These are phyloP conservation scores for Hemicentrotus pulcherrimus DNA, from an alignment of 35 echinoderm and acorn worm genomes.

Conservation along the genomic window DNA sequence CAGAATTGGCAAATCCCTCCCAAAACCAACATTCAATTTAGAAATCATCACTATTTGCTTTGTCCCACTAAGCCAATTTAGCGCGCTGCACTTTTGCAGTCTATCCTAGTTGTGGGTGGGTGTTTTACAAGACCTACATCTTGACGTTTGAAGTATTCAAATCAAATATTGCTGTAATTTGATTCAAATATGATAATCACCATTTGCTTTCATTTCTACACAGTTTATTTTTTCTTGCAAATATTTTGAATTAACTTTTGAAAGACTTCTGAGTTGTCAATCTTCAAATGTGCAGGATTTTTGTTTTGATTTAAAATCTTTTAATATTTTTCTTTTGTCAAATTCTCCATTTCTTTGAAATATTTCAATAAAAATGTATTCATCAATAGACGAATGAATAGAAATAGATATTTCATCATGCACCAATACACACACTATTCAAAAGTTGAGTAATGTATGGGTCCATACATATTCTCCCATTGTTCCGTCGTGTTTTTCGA, in stretches of 20 bases:
- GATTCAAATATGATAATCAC: not conserved
- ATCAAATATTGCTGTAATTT: not conserved
- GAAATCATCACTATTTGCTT: slow-evolving; percentile 23
- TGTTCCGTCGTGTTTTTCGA: not conserved
- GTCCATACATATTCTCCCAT: not conserved
- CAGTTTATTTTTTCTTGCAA: not conserved
- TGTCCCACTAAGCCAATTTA: slow-evolving; percentile 28
- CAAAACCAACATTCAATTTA: slow-evolving; percentile 44
- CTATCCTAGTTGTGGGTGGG: not conserved
- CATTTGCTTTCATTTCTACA: not conserved
- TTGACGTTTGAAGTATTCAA: not conserved
- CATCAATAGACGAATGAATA: not conserved
- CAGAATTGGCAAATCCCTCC: not conserved
- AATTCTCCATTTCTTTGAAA: not conserved
- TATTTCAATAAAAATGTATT: not conserved
- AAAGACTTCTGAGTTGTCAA: no score
- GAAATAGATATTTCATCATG: not conserved
- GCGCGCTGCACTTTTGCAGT: not conserved
- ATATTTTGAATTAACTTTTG: not conserved
- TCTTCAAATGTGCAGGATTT: no score
- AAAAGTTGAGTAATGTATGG: not conserved
- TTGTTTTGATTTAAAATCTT: no score
- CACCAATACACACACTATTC: not conserved
- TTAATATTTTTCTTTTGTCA: no score
- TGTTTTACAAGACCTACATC: not conserved